Evolutionary conservation across 1,140 invertebrate species (phyloP), one percentile per base, ranked within the genome.

Genomic region (Choristoneura fumiferana): DNA sequence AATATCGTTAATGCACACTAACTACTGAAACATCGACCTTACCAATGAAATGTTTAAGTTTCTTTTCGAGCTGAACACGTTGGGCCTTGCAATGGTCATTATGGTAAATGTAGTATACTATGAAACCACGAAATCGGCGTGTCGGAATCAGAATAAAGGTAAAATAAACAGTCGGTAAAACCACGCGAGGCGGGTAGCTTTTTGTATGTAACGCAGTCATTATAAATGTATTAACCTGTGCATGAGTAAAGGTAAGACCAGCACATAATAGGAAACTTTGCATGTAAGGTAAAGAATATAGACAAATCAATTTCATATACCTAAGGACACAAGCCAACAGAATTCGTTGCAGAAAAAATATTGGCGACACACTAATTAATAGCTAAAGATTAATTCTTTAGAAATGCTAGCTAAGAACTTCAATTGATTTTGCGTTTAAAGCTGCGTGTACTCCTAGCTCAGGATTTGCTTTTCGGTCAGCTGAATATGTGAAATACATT

Each of bases 61-160:
- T 36, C 53, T 58, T 71, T 79, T 84, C 73, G n/a, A 40, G 37
- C 29, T 56, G 56, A 12, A 9, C 34, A 58, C 39, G 45, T 65
- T 76, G 69, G 73, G 80, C 73, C 72, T 84, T 86, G 71, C 81
- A 77, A 82, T 78, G 77, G 84, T 89, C 83, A 89, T 89, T 89
- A 89, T 82, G 78, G 81, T 81, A 85, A 85, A 84, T 80, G 79
- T 76, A 69, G 79, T 86, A 79, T 86, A 86, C 73, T 84, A 86
- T 84, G 78, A 85, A 84, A 84, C 86, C 84, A 89, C 84, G 78
- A 87, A 87, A 89, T 89, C 84, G 77, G 73, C 83, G 77, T 85
- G 80, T 81, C 82, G 74, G 86, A 86, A 86, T 84, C 73, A 75
- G 74, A 79, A 89, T 89, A 84, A 86, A 84, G 80, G 78, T 73